phyloP scores from a whole-genome alignment of 2,888 invertebrate species.

The Nezara viridula region DNA sequence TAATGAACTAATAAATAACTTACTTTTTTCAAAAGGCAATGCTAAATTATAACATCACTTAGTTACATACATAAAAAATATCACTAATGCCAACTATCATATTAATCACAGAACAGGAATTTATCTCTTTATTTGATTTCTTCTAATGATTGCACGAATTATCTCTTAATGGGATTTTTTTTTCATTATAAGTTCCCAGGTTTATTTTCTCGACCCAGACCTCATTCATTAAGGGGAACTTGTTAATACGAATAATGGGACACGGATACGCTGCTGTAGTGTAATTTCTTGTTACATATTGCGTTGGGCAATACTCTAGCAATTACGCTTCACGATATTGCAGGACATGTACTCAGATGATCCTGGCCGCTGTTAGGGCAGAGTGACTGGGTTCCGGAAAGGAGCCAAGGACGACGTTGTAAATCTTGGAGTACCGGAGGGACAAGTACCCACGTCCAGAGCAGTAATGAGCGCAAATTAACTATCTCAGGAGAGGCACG shows the following conservation, averaged over 20 bases:
- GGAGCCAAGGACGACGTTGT: constrained; percentile 39
- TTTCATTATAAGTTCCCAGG: neutral
- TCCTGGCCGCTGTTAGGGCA: neutral
- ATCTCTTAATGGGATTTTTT: neutral
- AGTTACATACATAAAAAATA: neutral
- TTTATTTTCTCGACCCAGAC: neutral
- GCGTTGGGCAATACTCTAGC: neutral
- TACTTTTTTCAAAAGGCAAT: neutral
- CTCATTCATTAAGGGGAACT: neutral
- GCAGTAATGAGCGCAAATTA: constrained; percentile 55
- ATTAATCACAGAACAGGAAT: neutral
- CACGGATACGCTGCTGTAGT: neutral
- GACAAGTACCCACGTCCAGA: constrained; percentile 43
- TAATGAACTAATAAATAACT: neutral
- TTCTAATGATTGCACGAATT: neutral
- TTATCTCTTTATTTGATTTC: neutral
- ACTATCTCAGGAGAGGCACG: constrained; percentile 52
- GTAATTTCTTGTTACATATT: constrained; percentile 15
- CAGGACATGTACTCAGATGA: constrained; percentile 27
- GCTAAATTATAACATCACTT: neutral
- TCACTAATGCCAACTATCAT: neutral
- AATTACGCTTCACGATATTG: neutral
- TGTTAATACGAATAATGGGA: neutral
- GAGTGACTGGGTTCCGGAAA: constrained; percentile 42
- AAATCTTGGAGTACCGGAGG: constrained; percentile 8